These are phyloP conservation scores for Charanyca ferruginea DNA, from an alignment of 2,888 invertebrate genomes.

Conservation along the genomic window DNA sequence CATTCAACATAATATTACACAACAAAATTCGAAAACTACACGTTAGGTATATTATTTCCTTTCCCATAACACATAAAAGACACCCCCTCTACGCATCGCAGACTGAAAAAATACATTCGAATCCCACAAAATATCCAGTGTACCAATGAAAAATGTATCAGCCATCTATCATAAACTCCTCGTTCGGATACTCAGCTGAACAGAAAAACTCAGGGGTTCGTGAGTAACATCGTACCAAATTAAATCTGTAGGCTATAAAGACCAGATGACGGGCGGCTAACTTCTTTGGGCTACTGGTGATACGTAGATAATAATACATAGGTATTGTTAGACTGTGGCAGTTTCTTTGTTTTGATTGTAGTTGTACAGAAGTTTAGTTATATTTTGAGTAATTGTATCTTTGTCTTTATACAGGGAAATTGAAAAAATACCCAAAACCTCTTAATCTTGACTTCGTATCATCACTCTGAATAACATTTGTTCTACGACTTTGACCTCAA, in stretches of 20 bases:
- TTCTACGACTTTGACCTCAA: no score
- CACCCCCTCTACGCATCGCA: background rate
- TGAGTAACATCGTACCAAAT: conserved; percentile 89
- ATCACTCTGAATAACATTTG: no score
- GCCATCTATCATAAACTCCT: conserved; percentile 87
- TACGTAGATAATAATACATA: background rate
- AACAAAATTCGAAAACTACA: background rate
- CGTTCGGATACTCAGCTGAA: conserved; percentile 75
- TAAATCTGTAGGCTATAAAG: conserved; percentile 87
- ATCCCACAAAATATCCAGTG: conserved; percentile 37
- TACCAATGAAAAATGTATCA: conserved; percentile 88
- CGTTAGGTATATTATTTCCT: conserved; percentile 1
- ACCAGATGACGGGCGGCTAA: conserved; percentile 84
- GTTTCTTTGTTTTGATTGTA: background rate
- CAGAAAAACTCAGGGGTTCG: conserved; percentile 84
- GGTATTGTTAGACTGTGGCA: conserved; percentile 11
- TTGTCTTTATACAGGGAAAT: no score
- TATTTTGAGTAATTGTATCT: background rate
- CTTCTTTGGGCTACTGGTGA: conserved; percentile 63
- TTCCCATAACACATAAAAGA: conserved; percentile 20
- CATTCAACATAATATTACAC: no score
- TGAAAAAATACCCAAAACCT: no score
- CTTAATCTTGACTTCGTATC: no score
- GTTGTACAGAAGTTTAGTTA: background rate
- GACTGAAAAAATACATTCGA: conserved; percentile 30